Evolutionary conservation across 1,140 invertebrate species (phyloP).

Genomic region (Papilio aristodemus): DNA sequence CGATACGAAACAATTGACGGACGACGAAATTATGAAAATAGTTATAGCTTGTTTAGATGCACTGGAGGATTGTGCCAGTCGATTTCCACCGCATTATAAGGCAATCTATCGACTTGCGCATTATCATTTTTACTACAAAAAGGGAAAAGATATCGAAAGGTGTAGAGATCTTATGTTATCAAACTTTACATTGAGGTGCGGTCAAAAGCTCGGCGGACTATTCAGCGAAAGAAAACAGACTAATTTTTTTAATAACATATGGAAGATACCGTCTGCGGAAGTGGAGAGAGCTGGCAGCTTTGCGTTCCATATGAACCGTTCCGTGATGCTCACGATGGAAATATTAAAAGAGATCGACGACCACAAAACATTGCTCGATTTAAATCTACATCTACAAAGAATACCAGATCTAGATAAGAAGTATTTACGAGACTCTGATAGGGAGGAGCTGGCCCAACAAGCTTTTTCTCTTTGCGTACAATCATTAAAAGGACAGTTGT

Average conservation of each 20-base stretch:
- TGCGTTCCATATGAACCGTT: slow-evolving; percentile 93
- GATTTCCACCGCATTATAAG: slow-evolving; percentile 96
- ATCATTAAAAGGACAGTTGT: slow-evolving; percentile 79
- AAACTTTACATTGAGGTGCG: slow-evolving; percentile 83
- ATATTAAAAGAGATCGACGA: slow-evolving; percentile 90
- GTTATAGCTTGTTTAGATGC: slow-evolving; percentile 85
- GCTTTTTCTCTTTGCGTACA: slow-evolving; percentile 86
- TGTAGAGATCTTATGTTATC: slow-evolving; percentile 87
- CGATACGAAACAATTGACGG: slow-evolving; percentile 59
- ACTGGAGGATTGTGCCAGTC: slow-evolving; percentile 89
- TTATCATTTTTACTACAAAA: slow-evolving; percentile 89
- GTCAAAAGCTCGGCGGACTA: slow-evolving; percentile 87
- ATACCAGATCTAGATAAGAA: slow-evolving; percentile 92
- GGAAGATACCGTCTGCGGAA: slow-evolving; percentile 94
- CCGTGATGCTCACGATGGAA: slow-evolving; percentile 89
- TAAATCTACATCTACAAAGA: slow-evolving; percentile 89
- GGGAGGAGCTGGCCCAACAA: slow-evolving; percentile 87
- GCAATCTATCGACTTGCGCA: slow-evolving; percentile 93
- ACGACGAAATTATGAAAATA: slow-evolving; percentile 76
- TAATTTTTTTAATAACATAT: slow-evolving; percentile 97
- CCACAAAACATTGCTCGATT: slow-evolving; percentile 88
- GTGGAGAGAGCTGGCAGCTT: slow-evolving; percentile 96
- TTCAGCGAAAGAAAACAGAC: slow-evolving; percentile 91
- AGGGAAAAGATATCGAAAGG: slow-evolving; percentile 84
- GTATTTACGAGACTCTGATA: slow-evolving; percentile 90